A percentile compares a stretch with the other conserved stretches of the same genome.
These are phyloP conservation scores for Erebia epiphron DNA, from an alignment of 2,888 invertebrate species.

Conservation along the genomic window DNA sequence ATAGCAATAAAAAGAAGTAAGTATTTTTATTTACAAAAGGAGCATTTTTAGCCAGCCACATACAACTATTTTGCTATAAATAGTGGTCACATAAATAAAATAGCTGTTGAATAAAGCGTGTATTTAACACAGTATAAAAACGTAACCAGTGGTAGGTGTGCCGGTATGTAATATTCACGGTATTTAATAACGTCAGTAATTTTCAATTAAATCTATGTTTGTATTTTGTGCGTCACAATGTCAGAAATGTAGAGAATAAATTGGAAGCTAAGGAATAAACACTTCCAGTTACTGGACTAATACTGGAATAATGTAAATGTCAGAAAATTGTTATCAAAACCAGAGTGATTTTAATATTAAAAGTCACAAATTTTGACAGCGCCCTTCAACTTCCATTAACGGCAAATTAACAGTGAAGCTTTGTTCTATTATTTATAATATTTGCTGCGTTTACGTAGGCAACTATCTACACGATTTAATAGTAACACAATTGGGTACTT, in stretches of 20 bases:
- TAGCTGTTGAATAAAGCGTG: constrained; percentile 11
- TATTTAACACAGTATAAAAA: constrained; percentile 10
- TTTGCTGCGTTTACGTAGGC: no score
- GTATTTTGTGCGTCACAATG: not conserved
- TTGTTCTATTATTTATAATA: not conserved
- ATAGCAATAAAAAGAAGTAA: constrained; percentile 76
- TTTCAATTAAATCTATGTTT: not conserved
- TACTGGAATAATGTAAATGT: not conserved
- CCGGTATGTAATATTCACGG: not conserved
- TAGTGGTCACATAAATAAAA: constrained; percentile 3
- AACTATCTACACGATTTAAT: no score
- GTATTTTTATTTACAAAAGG: constrained; percentile 73
- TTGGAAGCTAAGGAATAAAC: not conserved
- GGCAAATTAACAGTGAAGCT: not conserved
- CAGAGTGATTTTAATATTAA: not conserved
- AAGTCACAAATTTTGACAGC: not conserved
- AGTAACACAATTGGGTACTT: no score
- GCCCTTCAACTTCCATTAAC: not conserved
- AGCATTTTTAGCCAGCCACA: constrained; percentile 57
- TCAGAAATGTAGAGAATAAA: not conserved
- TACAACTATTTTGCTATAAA: constrained; percentile 40
- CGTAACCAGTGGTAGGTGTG: not conserved
- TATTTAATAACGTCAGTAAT: not conserved
- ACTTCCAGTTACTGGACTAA: not conserved
- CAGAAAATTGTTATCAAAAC: not conserved